phyloP scores from a whole-genome alignment of 1,140 invertebrate species.

The Cydia pomonella region DNA sequence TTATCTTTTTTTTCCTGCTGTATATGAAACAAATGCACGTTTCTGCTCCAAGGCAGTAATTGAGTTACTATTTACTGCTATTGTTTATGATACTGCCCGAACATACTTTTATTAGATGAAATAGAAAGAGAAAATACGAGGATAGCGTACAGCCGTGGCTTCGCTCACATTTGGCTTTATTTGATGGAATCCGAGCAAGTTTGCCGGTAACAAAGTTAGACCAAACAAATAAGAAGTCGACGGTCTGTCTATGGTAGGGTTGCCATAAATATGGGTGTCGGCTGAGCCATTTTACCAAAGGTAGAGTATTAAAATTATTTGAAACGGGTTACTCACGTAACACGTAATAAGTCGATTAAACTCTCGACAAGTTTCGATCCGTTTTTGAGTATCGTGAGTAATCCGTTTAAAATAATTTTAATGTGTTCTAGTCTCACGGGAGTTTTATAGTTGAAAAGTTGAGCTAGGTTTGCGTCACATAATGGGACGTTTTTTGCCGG shows the following conservation, averaged over 20 bases:
- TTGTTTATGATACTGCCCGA: slow-evolving; percentile 26
- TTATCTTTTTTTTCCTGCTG: neutral
- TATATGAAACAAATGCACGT: slow-evolving; percentile 6
- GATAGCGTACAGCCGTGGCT: slow-evolving; percentile 8
- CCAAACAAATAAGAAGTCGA: slow-evolving; percentile 40
- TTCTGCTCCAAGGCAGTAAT: neutral
- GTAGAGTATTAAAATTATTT: too few relatives aligned
- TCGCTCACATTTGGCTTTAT: slow-evolving; percentile 35
- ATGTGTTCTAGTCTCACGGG: too few relatives aligned
- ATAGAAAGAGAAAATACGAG: slow-evolving; percentile 29
- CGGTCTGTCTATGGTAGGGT: neutral
- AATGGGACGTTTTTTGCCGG: too few relatives aligned
- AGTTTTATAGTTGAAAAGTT: too few relatives aligned
- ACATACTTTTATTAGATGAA: slow-evolving; percentile 32
- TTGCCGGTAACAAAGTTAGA: slow-evolving; percentile 45
- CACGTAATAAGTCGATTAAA: too few relatives aligned
- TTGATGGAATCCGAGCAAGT: slow-evolving; percentile 41
- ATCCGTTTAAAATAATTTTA: too few relatives aligned
- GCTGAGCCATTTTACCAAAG: too few relatives aligned
- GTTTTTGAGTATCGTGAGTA: too few relatives aligned
- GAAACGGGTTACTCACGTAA: too few relatives aligned
- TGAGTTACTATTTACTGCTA: slow-evolving; percentile 26
- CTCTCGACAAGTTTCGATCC: too few relatives aligned
- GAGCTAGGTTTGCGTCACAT: too few relatives aligned
- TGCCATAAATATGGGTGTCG: too few relatives aligned